These are phyloP conservation scores for Brachyrhaphis roseni DNA, from an alignment of 2,797 vertebrate species.

Conservation along the genomic window DNA sequence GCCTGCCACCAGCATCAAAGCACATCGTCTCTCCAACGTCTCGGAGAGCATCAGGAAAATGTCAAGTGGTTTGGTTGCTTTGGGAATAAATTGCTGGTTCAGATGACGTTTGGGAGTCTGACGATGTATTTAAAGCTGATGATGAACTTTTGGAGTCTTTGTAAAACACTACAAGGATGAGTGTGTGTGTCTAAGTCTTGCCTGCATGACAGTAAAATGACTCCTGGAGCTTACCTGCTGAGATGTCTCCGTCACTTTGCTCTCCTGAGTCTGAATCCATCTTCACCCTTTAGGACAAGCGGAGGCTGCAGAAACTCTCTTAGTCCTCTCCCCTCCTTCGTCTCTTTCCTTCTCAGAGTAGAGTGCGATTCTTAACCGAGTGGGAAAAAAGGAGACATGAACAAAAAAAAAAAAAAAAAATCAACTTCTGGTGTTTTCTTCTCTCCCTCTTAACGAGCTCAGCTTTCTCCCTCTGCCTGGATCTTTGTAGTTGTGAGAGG, in stretches of 20 bases:
- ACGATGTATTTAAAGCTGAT: background rate
- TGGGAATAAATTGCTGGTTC: background rate
- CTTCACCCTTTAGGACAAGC: slow-evolving; percentile 65
- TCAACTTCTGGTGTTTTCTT: slow-evolving; percentile 21
- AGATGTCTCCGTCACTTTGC: slow-evolving; percentile 93
- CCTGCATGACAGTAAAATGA: slow-evolving; percentile 4
- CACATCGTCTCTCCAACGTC: background rate
- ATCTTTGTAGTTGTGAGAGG: slow-evolving; percentile 72
- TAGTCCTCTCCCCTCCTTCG: slow-evolving; percentile 40
- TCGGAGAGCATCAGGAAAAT: slow-evolving; percentile 13
- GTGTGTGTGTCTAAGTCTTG: background rate
- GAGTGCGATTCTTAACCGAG: slow-evolving; percentile 32
- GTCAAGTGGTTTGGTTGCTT: background rate
- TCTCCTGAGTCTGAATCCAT: slow-evolving; percentile 98
- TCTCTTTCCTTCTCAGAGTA: slow-evolving; percentile 41
- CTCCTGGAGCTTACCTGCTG: slow-evolving; percentile 83
- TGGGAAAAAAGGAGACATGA: background rate
- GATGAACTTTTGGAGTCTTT: slow-evolving; percentile 2
- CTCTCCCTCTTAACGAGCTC: slow-evolving; percentile 25
- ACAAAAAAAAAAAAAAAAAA: slow-evolving; percentile 5
- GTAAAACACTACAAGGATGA: background rate
- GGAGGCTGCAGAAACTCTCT: slow-evolving; percentile 60
- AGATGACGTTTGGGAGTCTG: background rate
- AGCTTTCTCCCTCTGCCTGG: slow-evolving; percentile 64
- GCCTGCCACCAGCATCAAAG: slow-evolving; percentile 43